phyloP scores from a whole-genome alignment of 1,140 invertebrate species.

The Vanessa atalanta region DNA sequence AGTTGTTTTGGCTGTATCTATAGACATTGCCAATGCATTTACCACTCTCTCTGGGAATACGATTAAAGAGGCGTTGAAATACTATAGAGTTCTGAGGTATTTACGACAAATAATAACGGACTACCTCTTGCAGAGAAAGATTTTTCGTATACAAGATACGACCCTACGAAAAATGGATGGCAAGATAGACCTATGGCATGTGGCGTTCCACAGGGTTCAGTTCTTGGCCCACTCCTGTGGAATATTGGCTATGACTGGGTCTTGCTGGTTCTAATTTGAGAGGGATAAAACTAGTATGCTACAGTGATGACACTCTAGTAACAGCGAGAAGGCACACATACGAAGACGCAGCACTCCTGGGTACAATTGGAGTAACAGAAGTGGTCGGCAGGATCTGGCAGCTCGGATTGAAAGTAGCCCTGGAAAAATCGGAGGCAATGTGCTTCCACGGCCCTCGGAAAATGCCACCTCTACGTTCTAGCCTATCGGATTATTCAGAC shows the following conservation, averaged over 20 bases:
- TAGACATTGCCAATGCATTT: no score
- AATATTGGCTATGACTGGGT: neutral
- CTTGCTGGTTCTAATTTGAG: neutral
- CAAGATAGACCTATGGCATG: neutral
- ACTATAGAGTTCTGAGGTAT: no score
- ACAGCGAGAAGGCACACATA: neutral
- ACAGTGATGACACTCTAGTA: neutral
- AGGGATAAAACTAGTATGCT: neutral
- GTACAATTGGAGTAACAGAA: neutral
- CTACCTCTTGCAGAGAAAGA: no score
- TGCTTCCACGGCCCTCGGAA: slow-evolving; percentile 18
- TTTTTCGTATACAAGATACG: no score
- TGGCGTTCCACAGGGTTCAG: neutral
- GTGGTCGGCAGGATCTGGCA: neutral
- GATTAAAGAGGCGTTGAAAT: no score
- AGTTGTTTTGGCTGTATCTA: no score
- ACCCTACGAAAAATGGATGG: no score
- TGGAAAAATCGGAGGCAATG: slow-evolving; percentile 32
- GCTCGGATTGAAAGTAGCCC: slow-evolving; percentile 24
- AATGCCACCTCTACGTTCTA: neutral
- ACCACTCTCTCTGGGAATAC: no score
- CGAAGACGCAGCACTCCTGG: neutral
- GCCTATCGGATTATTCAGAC: neutral
- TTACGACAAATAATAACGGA: no score
- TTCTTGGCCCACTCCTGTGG: neutral